Evolutionary conservation across 2,888 invertebrate genomes (phyloP).

Genomic region (Allolobophora icterica): DNA sequence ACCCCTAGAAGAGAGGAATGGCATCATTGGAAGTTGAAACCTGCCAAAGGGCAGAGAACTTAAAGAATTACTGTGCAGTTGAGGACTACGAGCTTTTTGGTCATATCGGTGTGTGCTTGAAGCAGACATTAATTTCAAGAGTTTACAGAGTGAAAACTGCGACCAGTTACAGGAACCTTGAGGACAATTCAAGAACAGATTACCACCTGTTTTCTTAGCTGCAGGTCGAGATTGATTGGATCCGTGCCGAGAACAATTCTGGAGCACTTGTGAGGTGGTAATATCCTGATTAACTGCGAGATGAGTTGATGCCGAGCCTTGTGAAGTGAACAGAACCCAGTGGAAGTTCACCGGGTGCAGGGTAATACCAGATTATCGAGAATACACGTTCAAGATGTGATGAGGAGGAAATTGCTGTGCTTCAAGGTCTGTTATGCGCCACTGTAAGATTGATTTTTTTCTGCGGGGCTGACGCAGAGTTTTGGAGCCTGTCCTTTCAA

Average conservation of each 20-base stretch:
- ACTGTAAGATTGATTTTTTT: constrained; percentile 7
- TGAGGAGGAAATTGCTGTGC: not conserved
- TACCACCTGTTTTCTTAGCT: not conserved
- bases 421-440: not conserved
- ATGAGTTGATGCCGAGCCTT: not conserved
- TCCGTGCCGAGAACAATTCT: not conserved
- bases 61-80: not conserved
- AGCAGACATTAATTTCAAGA: not conserved
- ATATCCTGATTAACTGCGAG: constrained; percentile 2
- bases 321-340: not conserved
- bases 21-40: no score
- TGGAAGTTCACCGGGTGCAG: not conserved
- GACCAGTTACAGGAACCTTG: not conserved
- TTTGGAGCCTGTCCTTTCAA: not conserved
- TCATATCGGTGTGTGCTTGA: not conserved
- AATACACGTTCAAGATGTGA: not conserved
- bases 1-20: no score
- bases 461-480: not conserved
- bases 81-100: not conserved
- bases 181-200: not conserved
- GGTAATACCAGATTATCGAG: not conserved
- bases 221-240: not conserved
- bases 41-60: no score
- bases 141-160: not conserved
- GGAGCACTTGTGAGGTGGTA: not conserved